Conservation (phyloP, 2,888 invertebrate species). For the Ptychoptera contaminata region DNA sequence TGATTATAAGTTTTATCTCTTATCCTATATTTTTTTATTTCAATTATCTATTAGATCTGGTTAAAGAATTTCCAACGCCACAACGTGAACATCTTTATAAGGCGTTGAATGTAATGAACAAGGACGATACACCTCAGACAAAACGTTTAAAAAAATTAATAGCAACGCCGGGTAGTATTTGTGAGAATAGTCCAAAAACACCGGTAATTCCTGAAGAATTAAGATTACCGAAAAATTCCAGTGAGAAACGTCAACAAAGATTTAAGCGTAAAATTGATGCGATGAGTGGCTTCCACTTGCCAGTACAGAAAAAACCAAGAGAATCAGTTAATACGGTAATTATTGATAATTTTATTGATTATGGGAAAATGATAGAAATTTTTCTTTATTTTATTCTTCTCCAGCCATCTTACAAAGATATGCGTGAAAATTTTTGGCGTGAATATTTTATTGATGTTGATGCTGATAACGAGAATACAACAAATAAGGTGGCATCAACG, state of each 20-base stretch:
- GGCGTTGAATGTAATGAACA: conserved; percentile 9
- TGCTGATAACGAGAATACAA: background rate
- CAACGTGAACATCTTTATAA: conserved; percentile 7
- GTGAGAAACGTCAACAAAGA: background rate
- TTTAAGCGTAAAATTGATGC: background rate
- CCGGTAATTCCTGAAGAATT: conserved; percentile 25
- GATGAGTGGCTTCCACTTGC: background rate
- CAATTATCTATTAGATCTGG: conserved; percentile 6
- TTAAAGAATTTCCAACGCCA: conserved; percentile 9
- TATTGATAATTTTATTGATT: too few species aligned
- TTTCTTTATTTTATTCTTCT: too few species aligned
- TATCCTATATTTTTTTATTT: too few species aligned
- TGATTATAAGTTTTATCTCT: too few species aligned
- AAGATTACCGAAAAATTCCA: background rate
- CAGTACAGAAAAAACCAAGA: too few species aligned
- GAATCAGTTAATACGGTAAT: too few species aligned
- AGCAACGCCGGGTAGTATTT: conserved; percentile 14
- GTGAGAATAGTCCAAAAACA: conserved; percentile 22
- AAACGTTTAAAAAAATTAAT: conserved; percentile 12
- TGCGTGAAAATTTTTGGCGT: conserved; percentile 10
- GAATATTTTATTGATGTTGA: conserved; percentile 12
- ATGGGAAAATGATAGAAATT: too few species aligned
- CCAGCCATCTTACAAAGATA: conserved; percentile 8
- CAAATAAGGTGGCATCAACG: conserved; percentile 13
- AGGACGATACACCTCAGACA: conserved; percentile 9